Conservation (phyloP, 2,888 invertebrate species). For the Geophilus truncorum region DNA sequence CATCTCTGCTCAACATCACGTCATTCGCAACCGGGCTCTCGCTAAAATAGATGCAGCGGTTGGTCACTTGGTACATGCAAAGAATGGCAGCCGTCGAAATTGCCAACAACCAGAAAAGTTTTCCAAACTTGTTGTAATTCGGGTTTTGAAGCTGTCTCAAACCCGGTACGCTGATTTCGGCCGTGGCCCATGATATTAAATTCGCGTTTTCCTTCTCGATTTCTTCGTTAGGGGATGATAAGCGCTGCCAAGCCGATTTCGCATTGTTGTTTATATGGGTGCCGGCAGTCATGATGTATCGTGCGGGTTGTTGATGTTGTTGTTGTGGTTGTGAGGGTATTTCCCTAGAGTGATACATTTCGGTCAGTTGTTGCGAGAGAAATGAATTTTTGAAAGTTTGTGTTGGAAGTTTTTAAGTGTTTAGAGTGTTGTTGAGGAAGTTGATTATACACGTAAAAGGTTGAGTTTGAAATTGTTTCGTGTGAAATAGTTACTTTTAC, state of each 20-base stretch:
- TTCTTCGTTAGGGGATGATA: neutral
- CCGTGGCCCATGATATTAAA: neutral
- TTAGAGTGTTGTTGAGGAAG: too few species aligned
- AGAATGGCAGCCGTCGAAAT: neutral
- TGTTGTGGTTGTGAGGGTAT: too few species aligned
- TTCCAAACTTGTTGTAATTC: neutral
- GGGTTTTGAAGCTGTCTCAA: neutral
- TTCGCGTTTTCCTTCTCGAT: neutral
- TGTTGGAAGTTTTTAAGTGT: too few species aligned
- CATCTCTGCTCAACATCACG: neutral
- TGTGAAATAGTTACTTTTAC: too few species aligned
- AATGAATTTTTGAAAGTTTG: too few species aligned
- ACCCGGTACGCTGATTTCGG: neutral
- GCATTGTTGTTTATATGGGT: neutral
- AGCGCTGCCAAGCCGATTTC: neutral
- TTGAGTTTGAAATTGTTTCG: too few species aligned
- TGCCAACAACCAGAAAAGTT: neutral
- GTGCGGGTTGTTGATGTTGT: too few species aligned
- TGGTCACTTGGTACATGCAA: neutral
- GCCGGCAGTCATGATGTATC: neutral
- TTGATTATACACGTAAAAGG: too few species aligned
- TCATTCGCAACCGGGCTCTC: neutral
- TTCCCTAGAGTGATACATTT: too few species aligned
- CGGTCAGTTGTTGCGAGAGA: too few species aligned
- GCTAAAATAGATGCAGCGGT: neutral